These are phyloP conservation scores for Cyrtorhinus lividipennis DNA, from an alignment of 1,140 invertebrate genomes.

Conservation along the genomic window DNA sequence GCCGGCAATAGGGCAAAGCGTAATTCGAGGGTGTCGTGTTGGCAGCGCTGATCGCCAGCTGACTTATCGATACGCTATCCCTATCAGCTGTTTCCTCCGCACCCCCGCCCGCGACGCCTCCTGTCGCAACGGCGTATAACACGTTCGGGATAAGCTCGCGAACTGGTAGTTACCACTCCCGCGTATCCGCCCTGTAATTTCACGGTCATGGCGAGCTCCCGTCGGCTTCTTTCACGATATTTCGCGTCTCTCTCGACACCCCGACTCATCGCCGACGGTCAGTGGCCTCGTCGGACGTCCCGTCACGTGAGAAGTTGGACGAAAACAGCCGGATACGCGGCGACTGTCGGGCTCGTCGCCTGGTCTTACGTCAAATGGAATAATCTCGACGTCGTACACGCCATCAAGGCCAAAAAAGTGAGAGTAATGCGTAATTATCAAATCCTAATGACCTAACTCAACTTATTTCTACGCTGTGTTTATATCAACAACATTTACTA, in stretches of 20 bases:
- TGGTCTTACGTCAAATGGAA: background rate
- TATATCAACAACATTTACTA: too few relatives aligned
- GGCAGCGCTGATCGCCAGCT: background rate
- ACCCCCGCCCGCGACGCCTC: background rate
- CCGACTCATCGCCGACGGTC: background rate
- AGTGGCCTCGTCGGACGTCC: background rate
- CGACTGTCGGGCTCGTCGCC: background rate
- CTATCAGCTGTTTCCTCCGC: background rate
- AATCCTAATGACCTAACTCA: too few relatives aligned
- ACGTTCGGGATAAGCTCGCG: too few relatives aligned
- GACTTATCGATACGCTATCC: background rate
- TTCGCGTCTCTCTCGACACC: too few relatives aligned
- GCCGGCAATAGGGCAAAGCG: too few relatives aligned
- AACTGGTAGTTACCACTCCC: too few relatives aligned
- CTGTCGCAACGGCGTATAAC: background rate
- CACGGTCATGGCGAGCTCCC: background rate
- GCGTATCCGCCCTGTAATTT: background rate
- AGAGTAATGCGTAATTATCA: too few relatives aligned
- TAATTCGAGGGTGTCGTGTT: background rate
- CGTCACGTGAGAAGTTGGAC: background rate
- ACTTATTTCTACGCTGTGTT: too few relatives aligned
- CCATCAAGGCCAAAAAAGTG: background rate
- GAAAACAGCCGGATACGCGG: background rate
- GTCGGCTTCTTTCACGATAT: too few relatives aligned
- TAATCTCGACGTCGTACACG: background rate